phyloP scores from a whole-genome alignment of 1,140 invertebrate genomes.

The Pachyrhynchus sulphureomaculatus region DNA sequence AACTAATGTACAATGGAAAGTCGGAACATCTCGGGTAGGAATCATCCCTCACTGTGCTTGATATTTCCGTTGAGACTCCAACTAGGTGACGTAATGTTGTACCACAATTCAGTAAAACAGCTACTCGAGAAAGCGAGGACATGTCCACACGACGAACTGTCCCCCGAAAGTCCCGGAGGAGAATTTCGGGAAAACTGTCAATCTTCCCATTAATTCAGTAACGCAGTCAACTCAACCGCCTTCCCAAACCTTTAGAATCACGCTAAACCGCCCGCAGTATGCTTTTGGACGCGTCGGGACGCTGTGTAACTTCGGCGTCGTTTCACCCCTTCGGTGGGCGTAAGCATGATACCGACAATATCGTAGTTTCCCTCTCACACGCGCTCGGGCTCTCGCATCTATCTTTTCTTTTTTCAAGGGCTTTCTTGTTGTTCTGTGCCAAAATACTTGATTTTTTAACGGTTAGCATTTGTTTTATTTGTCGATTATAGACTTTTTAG shows the following conservation, averaged over 20 bases:
- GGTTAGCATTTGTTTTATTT: neutral
- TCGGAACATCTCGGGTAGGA: too few species aligned
- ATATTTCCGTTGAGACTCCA: too few species aligned
- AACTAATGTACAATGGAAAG: too few species aligned
- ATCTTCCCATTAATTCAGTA: too few species aligned
- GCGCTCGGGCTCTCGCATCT: neutral
- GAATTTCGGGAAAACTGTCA: too few species aligned
- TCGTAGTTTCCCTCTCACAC: slow-evolving; percentile 2
- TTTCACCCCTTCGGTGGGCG: slow-evolving; percentile 7
- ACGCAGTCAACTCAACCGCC: neutral
- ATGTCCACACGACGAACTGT: too few species aligned
- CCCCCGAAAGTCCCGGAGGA: too few species aligned
- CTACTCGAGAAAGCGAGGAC: too few species aligned
- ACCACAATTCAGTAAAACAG: too few species aligned
- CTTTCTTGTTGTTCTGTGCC: slow-evolving; percentile 4
- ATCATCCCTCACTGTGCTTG: too few species aligned
- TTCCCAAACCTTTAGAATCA: neutral
- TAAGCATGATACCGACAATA: slow-evolving; percentile 22
- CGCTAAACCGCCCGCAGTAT: slow-evolving; percentile 15
- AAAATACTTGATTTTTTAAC: slow-evolving; percentile 1
- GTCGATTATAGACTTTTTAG: neutral
- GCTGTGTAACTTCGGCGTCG: slow-evolving; percentile 5
- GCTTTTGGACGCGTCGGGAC: slow-evolving; percentile 14
- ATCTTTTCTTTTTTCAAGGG: neutral
- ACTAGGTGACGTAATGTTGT: too few species aligned